Evolutionary conservation across 2,888 invertebrate species (phyloP).

Genomic region (Prostheceraeus crozeri): DNA sequence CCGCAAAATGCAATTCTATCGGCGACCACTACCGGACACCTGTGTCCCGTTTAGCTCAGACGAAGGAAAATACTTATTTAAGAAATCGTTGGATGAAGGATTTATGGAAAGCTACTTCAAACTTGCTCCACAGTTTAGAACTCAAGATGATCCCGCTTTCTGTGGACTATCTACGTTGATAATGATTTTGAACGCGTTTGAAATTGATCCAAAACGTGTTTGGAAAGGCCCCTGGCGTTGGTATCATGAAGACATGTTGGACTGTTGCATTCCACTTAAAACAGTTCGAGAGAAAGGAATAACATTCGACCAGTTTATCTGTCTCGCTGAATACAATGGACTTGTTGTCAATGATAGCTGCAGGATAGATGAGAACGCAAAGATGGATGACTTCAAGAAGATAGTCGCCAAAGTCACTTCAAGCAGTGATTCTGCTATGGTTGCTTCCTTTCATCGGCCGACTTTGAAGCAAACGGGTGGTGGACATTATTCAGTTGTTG

Average conservation of each 20-base stretch:
- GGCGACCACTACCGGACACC: constrained; percentile 49
- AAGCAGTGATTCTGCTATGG: too few species aligned
- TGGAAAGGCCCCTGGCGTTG: constrained; percentile 57
- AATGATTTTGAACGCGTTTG: constrained; percentile 55
- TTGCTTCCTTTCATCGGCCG: constrained; percentile 51
- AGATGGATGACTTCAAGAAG: too few species aligned
- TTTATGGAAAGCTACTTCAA: constrained; percentile 54
- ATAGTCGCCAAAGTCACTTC: too few species aligned
- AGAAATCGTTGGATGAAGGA: constrained; percentile 48
- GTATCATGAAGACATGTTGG: constrained; percentile 58
- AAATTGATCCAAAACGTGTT: constrained; percentile 51
- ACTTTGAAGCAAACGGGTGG: constrained; percentile 54
- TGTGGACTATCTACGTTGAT: constrained; percentile 57
- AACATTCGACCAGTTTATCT: constrained; percentile 28
- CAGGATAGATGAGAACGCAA: too few species aligned
- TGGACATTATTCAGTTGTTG: constrained; percentile 56
- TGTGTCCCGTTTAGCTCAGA: constrained; percentile 53
- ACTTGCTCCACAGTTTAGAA: constrained; percentile 55
- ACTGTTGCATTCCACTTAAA: constrained; percentile 51
- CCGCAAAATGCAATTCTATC: constrained; percentile 46
- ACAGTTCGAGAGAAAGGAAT: constrained; percentile 29
- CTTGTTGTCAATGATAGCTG: too few species aligned
- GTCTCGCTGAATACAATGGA: constrained; percentile 31
- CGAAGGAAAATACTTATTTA: constrained; percentile 53
- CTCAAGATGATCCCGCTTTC: constrained; percentile 55